Evolutionary conservation across 2,888 invertebrate species (phyloP), one percentile per base, ranked within the genome.

Genomic region (Phortica magna): DNA sequence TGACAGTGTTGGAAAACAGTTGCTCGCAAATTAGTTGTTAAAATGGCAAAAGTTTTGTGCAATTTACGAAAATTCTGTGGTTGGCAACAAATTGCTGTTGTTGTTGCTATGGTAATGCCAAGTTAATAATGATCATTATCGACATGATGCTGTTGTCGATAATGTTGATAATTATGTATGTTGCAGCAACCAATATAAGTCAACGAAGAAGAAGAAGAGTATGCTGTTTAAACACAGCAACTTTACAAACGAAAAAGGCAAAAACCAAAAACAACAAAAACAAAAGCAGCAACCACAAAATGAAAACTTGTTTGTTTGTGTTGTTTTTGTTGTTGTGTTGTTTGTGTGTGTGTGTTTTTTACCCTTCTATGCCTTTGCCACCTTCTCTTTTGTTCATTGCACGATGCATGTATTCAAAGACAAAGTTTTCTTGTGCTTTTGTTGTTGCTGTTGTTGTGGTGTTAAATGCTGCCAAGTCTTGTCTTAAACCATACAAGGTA

Each of bases 281-380:
- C 79, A 78, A 70, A 75, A 78, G 68, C 55, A 78, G 31, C 75
- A 55, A 68, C 76, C 57, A 65, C 48, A 76, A 71, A 41, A 65
- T 14, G n/a, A 65, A 42, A 42, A 65, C 73, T 31, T 14, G 19
- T 43, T 61, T 61, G 41, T 55, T 67, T 42, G 31, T 42, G 31
- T 65, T 65, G 2, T 41, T 65, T 6, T 65, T 65, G 10, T 22
- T 65, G 31, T 39, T 65, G 64, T 31, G 2, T 31, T 31, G 31
- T 14, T 65, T 12, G 6, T 65, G 19, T 59, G 22, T 31, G 31
- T 31, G 31, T 31, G n/a, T 31, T 31, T 31, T 31, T 31, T 31
- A 31, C 31, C 31, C 31, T 31, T 31, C 31, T 31, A 31, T 31
- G 31, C 31, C 31, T 31, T 31, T 31, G 31, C 31, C 31, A 31